These are phyloP conservation scores for Chrysodeixis includens DNA, from an alignment of 2,888 invertebrate species.

Conservation along the genomic window DNA sequence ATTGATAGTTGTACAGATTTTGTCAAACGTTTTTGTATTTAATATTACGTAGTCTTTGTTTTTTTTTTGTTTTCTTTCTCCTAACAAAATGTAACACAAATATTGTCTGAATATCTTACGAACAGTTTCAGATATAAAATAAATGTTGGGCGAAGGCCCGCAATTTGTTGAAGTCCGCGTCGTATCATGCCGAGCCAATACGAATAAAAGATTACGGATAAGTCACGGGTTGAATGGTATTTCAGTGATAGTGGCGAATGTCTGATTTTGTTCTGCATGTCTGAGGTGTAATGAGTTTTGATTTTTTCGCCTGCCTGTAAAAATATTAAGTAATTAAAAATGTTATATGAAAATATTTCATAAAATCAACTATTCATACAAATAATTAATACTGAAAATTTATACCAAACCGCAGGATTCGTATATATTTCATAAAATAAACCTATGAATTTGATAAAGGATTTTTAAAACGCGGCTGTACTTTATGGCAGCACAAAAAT, in stretches of 20 bases:
- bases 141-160: conserved; percentile 22
- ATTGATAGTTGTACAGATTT: too few relatives aligned
- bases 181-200: conserved; percentile 28
- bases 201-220: conserved; percentile 40
- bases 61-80: conserved; percentile 16
- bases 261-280: neutral
- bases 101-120: conserved; percentile 28
- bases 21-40: too few relatives aligned
- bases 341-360: too few relatives aligned
- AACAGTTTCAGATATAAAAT: conserved; percentile 42
- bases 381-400: too few relatives aligned
- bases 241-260: conserved; percentile 21
- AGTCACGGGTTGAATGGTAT: conserved; percentile 1
- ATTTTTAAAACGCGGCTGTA: neutral
- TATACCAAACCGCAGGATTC: too few relatives aligned
- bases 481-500: conserved; percentile 9
- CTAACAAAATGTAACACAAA: too few relatives aligned
- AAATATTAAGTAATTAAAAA: too few relatives aligned
- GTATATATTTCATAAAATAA: too few relatives aligned
- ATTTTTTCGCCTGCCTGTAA: too few relatives aligned
- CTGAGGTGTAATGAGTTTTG: too few relatives aligned
- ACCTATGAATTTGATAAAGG: conserved; percentile 1
- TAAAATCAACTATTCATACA: too few relatives aligned
- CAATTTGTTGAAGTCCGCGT: conserved; percentile 29
- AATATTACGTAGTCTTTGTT: too few relatives aligned